phyloP scores from a whole-genome alignment of 2,888 invertebrate genomes.

The Ephialtes manifestator region DNA sequence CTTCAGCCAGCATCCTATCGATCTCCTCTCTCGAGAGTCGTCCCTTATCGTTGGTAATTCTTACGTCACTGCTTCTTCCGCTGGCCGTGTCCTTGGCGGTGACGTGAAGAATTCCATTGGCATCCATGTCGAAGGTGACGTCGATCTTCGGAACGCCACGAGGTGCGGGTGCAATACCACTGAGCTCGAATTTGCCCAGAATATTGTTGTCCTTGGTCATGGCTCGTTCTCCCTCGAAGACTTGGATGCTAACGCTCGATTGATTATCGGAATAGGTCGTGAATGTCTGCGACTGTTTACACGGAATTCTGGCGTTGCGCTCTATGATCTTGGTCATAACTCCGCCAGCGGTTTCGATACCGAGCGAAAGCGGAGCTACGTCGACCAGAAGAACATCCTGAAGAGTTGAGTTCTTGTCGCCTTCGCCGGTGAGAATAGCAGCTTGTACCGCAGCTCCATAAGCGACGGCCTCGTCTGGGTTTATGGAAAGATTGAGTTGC shows the following conservation, averaged over 20 bases:
- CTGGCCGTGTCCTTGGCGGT: constrained; percentile 88
- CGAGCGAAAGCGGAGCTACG: constrained; percentile 90
- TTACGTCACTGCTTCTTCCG: constrained; percentile 92
- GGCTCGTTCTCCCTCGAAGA: constrained; percentile 91
- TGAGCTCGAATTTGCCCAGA: constrained; percentile 89
- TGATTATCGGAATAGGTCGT: constrained; percentile 91
- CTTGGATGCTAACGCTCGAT: constrained; percentile 88
- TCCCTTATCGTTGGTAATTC: constrained; percentile 94
- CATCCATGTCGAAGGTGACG: constrained; percentile 92
- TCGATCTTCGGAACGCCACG: constrained; percentile 90
- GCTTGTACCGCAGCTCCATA: constrained; percentile 98
- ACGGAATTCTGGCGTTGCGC: constrained; percentile 87
- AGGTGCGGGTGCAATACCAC: constrained; percentile 91
- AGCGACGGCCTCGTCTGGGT: constrained; percentile 97
- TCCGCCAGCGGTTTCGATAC: constrained; percentile 93
- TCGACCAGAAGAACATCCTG: constrained; percentile 91
- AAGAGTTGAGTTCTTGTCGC: constrained; percentile 88
- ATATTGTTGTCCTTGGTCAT: constrained; percentile 94
- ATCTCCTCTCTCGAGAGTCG: constrained; percentile 93
- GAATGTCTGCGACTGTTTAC: constrained; percentile 88
- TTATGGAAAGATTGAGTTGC: constrained; percentile 95
- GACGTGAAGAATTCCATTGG: constrained; percentile 90
- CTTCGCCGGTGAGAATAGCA: constrained; percentile 92
- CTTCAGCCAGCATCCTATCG: constrained; percentile 92
- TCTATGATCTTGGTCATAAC: constrained; percentile 90